Base-by-base conservation (phyloP, 2,797 vertebrate genomes). In the Falco novaeseelandiae region DNA sequence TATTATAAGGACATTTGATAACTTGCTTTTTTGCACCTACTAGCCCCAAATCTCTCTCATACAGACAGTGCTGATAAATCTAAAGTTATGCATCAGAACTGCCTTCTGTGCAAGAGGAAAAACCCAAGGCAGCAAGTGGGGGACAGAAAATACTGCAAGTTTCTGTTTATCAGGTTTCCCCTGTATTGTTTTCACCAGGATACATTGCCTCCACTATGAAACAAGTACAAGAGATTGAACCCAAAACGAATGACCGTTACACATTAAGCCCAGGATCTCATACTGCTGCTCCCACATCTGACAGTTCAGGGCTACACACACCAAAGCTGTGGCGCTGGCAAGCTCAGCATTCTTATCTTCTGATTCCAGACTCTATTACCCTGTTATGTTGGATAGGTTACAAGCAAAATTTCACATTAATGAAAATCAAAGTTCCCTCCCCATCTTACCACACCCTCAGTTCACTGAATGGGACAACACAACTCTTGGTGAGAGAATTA, bases 181-280 rank as follows among this genome's bases (percentile, higher is more conserved):
- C 49, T 46, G 2, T 15, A 52, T 14, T 22, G 0, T 93, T 91
- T 87, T 89, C 67, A 87, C 51, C 32, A 74, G 74, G 63, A 73
- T 77, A 67, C 0, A 1, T 29, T 32, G n/a, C 32, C 42, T 63
- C 52, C 0, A 0, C 70, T 79, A 44, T 1, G 2, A 87, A 80
- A 79, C 14, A 66, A 70, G 67, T 1, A 2, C 34, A 76, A 76
- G 34, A 73, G 17, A 44, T 21, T 1, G 8, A 73, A 85, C 36
- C 49, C 6, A 1, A 65, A 91, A 69, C 7, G 26, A 92, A 44
- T 8, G 29, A n/a, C 58, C 25, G 12, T 48, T 54, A 40, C 32
- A 61, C 26, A 58, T 25, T 77, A 73, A 17, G 2, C 49, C 26
- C 7, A 2, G 80, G 49, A 54, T 59, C 61, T 6, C 5, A 0